Conservation (phyloP, 2,797 vertebrate species). For the Hoplostethus atlanticus region DNA sequence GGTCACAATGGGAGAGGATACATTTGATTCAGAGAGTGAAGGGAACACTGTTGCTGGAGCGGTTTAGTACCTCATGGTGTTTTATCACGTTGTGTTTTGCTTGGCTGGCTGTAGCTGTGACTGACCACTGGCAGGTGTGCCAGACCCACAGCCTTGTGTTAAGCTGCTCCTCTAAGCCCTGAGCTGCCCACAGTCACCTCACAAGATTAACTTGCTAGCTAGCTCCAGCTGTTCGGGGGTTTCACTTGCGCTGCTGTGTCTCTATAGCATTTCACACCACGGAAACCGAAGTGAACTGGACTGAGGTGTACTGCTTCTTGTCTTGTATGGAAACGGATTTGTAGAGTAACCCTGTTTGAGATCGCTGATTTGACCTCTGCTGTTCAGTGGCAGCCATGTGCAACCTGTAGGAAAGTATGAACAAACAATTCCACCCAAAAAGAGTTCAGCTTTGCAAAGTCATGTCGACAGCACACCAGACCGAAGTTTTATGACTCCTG, state of each 20-base stretch:
- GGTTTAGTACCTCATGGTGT: constrained; percentile 3
- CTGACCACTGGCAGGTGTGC: constrained; percentile 65
- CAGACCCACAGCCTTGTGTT: constrained; percentile 56
- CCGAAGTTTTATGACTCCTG: too few relatives aligned
- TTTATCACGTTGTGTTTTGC: constrained; percentile 22
- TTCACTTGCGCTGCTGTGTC: constrained; percentile 40
- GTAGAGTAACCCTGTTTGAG: constrained; percentile 2
- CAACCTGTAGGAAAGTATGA: background rate
- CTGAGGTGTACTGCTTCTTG: constrained; percentile 22
- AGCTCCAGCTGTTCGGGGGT: constrained; percentile 37
- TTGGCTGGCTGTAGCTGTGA: constrained; percentile 32
- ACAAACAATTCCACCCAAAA: too few relatives aligned
- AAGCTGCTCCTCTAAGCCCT: constrained; percentile 62
- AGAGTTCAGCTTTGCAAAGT: too few relatives aligned
- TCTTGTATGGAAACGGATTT: constrained; percentile 28
- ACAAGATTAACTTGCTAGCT: constrained; percentile 60
- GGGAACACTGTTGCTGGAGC: background rate
- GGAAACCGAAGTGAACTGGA: background rate
- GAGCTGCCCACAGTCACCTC: constrained; percentile 55
- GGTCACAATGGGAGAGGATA: background rate
- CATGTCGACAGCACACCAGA: too few relatives aligned
- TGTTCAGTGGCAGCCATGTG: background rate
- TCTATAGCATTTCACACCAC: constrained; percentile 61
- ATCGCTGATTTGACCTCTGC: background rate
- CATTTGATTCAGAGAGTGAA: background rate